Base-by-base conservation (phyloP, 2,113 vertebrate genomes). In the Halcyon malimbica region DNA sequence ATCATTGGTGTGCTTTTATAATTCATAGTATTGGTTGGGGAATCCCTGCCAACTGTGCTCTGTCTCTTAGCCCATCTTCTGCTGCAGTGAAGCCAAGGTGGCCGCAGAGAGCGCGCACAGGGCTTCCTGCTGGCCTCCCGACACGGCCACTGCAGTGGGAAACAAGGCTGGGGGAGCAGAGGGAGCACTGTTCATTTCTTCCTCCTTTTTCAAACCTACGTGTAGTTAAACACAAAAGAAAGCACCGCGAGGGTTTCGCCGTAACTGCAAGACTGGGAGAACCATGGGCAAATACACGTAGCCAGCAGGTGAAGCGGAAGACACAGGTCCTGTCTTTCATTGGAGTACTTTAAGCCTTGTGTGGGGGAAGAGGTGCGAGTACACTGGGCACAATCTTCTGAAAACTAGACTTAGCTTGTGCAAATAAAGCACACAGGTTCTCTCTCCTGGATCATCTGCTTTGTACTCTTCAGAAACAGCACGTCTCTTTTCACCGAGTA, bases 281-380 rank as follows among this genome's bases (percentile, higher is more conserved):
- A 83, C 25, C 63, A 25, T 9, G 41, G 54, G 33, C 18, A 44
- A 48, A 28, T 4, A 23, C 9, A 24, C 4, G 3, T 14, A n/a
- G 39, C 39, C 42, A 16, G 3, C 1, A 63, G 62, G 4, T 9
- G 28, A 59, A 41, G 21, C 9, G 31, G 35, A 31, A 54, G 82
- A n/a, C 4, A 1, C 13, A 90, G 24, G 10, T 41, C 53, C 56
- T 75, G 46, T 29, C 39, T 81, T 93, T 51, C 33, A 50, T 2
- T 70, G 62, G 31, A 59, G 56, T 14, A 28, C 13, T 54, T 42
- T 16, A 79, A 59, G 28, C 10, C 35, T 62, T 5, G 10, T 33
- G 13, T 53, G 16, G 56, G 44, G 20, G 65, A 77, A 64, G 9
- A 64, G 9, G 18, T 19, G 13, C 0, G 0, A 53, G 31, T 7